These are phyloP conservation scores for Lutraria lutraria DNA, from an alignment of 2,888 invertebrate species.

Conservation along the genomic window DNA sequence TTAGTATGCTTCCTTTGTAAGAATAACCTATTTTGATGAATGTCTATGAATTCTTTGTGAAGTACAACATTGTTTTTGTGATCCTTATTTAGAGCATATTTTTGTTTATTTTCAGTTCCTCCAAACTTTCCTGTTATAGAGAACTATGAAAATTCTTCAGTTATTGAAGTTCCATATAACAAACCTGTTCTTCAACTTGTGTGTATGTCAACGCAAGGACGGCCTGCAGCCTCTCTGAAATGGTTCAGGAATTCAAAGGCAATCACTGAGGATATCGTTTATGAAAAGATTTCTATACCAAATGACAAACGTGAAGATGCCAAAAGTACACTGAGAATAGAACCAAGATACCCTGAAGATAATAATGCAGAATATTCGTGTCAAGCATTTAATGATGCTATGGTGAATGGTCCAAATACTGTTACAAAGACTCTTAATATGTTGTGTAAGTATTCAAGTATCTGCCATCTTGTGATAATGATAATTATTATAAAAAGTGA, in stretches of 20 bases:
- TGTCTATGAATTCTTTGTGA: too few species aligned
- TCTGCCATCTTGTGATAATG: neutral
- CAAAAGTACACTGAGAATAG: slow-evolving; percentile 93
- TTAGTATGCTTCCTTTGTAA: too few species aligned
- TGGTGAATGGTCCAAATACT: slow-evolving; percentile 92
- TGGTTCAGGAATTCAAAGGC: slow-evolving; percentile 97
- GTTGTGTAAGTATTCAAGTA: slow-evolving; percentile 91
- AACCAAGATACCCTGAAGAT: slow-evolving; percentile 92
- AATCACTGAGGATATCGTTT: slow-evolving; percentile 93
- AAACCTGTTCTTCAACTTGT: slow-evolving; percentile 95
- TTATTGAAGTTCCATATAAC: slow-evolving; percentile 92
- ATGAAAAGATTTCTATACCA: slow-evolving; percentile 83
- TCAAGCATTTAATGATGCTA: slow-evolving; percentile 96
- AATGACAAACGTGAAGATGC: slow-evolving; percentile 83
- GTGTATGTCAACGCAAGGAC: slow-evolving; percentile 96
- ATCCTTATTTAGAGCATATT: neutral
- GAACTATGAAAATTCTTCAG: slow-evolving; percentile 96
- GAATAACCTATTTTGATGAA: too few species aligned
- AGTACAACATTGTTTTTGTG: too few species aligned
- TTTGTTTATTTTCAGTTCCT: slow-evolving; percentile 90
- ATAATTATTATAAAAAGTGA: too few species aligned
- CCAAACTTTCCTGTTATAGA: slow-evolving; percentile 97
- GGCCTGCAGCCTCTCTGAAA: slow-evolving; percentile 92
- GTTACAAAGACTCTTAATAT: slow-evolving; percentile 95
- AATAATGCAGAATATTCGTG: slow-evolving; percentile 97